Evolutionary conservation across 1,140 invertebrate genomes (phyloP).

Genomic region (Pteromalus puparum): DNA sequence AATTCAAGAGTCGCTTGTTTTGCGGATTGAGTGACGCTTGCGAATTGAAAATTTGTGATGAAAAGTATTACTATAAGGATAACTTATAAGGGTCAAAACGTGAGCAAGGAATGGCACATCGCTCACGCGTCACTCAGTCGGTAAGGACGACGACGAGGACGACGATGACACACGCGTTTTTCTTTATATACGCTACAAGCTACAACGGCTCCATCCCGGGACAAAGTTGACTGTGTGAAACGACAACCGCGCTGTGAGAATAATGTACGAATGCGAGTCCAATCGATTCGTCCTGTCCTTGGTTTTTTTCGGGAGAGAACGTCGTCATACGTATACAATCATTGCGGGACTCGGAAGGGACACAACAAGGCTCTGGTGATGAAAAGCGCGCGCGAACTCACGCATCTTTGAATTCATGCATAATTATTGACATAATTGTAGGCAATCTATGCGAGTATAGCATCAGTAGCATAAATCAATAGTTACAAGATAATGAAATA

Average conservation of each 20-base stretch:
- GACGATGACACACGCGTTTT: slow-evolving; percentile 10
- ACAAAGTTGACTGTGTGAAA: neutral
- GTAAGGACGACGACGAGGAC: slow-evolving; percentile 13
- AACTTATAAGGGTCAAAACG: neutral
- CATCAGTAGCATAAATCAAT: slow-evolving; percentile 72
- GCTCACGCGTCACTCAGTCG: slow-evolving; percentile 30
- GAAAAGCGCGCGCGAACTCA: no score
- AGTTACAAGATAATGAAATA: slow-evolving; percentile 72
- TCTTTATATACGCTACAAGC: neutral
- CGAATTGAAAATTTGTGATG: slow-evolving; percentile 5
- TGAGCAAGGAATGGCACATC: neutral
- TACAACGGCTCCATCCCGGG: neutral
- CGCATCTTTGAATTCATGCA: slow-evolving; percentile 73
- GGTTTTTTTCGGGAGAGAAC: neutral
- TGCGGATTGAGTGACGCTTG: slow-evolving; percentile 35
- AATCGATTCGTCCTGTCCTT: slow-evolving; percentile 17
- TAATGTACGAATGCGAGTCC: slow-evolving; percentile 5
- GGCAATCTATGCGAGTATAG: slow-evolving; percentile 73
- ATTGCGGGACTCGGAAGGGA: slow-evolving; percentile 58
- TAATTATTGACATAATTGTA: slow-evolving; percentile 76
- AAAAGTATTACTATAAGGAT: neutral
- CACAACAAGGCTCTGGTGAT: slow-evolving; percentile 45
- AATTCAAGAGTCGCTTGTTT: slow-evolving; percentile 18
- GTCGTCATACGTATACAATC: slow-evolving; percentile 50
- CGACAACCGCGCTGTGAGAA: neutral